Evolutionary conservation across 2,797 vertebrate species (phyloP).

Genomic region (Tamandua tetradactyla): DNA sequence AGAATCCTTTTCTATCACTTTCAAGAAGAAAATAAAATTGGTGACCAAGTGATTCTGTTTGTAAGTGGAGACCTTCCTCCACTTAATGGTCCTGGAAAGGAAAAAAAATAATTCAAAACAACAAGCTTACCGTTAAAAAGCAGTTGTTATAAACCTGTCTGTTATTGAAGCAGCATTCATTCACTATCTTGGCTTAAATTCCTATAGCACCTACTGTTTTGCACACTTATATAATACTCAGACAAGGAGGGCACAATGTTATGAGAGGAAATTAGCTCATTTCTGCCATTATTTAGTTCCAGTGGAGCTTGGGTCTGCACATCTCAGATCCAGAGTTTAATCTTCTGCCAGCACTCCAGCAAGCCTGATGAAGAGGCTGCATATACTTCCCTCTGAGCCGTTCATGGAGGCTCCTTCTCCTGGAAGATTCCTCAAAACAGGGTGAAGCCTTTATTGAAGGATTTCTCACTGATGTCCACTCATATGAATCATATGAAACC

Average conservation of each 20-base stretch:
- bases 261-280: not conserved
- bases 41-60: slow-evolving; percentile 50
- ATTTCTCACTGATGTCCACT: not conserved
- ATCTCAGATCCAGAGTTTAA: not conserved
- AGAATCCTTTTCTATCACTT: slow-evolving; percentile 63
- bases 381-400: not conserved
- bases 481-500: not conserved
- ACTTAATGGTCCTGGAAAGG: not conserved
- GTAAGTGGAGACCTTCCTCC: slow-evolving; percentile 37
- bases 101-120: not conserved
- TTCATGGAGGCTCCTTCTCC: not conserved
- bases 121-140: not conserved
- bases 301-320: not conserved
- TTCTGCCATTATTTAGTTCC: not conserved
- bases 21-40: slow-evolving; percentile 48
- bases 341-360: not conserved
- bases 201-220: not conserved
- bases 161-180: not conserved
- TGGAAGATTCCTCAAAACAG: not conserved
- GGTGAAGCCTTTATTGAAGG: not conserved
- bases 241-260: not conserved
- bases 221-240: not conserved
- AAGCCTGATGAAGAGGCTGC: not conserved
- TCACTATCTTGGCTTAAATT: not conserved
- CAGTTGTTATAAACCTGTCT: not conserved